Percentiles rank a stretch among this genome's conserved stretches.
Evolutionary conservation across 2,888 invertebrate species (phyloP).

Genomic region (Seladonia tumulorum): DNA sequence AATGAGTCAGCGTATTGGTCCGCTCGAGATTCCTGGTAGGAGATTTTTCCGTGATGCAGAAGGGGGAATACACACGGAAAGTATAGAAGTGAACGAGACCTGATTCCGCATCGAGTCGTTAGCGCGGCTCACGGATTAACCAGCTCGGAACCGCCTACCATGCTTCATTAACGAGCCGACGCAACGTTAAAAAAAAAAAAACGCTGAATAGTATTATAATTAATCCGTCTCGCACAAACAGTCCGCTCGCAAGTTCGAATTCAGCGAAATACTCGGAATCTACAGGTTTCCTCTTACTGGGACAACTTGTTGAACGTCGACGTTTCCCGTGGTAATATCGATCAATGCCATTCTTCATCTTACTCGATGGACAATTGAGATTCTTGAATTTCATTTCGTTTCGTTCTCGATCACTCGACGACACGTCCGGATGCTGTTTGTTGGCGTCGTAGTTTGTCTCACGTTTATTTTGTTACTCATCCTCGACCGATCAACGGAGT

Average conservation of each 20-base stretch:
- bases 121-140: not conserved
- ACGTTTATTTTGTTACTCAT: not conserved
- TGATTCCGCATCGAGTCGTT: not conserved
- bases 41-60: slow-evolving; percentile 18
- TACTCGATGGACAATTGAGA: not conserved
- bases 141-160: no score
- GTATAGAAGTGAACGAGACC: slow-evolving; percentile 12
- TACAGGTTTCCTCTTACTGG: slow-evolving; percentile 42
- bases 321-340: not conserved
- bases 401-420: not conserved
- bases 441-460: not conserved
- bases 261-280: slow-evolving; percentile 23
- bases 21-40: slow-evolving; percentile 24
- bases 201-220: not conserved
- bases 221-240: not conserved
- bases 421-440: no score
- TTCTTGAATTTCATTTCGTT: not conserved
- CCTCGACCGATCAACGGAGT: not conserved
- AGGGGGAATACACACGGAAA: slow-evolving; percentile 16
- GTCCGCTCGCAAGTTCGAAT: not conserved
- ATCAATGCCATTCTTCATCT: not conserved
- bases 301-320: slow-evolving; percentile 50
- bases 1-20: slow-evolving; percentile 38
- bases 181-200: not conserved
- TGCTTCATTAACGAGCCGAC: not conserved